Percentiles rank a stretch among this genome's conserved stretches.
Conservation (phyloP, 1,140 invertebrate species). For the Caerostris extrusa region DNA sequence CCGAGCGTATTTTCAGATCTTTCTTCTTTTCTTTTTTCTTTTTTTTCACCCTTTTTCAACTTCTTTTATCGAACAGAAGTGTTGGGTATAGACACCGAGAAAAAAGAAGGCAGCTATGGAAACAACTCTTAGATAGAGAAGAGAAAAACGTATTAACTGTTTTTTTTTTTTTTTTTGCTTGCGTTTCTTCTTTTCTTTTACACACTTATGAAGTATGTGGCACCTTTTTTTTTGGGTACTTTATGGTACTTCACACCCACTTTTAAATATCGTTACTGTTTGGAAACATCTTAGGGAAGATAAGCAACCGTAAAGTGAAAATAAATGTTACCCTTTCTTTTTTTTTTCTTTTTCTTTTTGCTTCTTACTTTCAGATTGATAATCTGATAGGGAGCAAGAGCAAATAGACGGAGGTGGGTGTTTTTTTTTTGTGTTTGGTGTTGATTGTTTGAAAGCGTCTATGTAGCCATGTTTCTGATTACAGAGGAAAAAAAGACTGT, state of each 20-base stretch:
- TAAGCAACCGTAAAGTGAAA: conserved; percentile 7
- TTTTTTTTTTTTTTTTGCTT: conserved; percentile 11
- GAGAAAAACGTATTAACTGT: conserved; percentile 44
- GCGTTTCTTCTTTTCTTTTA: neutral
- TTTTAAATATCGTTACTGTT: conserved; percentile 8
- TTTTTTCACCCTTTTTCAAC: no score
- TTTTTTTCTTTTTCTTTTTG: no score
- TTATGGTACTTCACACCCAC: neutral
- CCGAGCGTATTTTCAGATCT: neutral
- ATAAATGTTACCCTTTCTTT: neutral
- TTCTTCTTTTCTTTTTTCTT: neutral
- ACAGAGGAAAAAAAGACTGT: neutral
- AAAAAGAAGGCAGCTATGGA: conserved; percentile 6
- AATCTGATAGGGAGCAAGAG: neutral
- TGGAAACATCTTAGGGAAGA: neutral
- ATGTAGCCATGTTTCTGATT: neutral
- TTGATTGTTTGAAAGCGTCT: neutral
- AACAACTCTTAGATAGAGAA: neutral
- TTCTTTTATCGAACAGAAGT: conserved; percentile 6
- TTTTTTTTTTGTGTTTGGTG: neutral
- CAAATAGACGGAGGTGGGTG: neutral
- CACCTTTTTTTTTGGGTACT: conserved; percentile 20
- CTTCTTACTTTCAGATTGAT: neutral
- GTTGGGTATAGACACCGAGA: neutral
- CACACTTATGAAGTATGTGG: neutral